phyloP scores from a whole-genome alignment of 2,113 vertebrate species.

The Pampusana beccarii region DNA sequence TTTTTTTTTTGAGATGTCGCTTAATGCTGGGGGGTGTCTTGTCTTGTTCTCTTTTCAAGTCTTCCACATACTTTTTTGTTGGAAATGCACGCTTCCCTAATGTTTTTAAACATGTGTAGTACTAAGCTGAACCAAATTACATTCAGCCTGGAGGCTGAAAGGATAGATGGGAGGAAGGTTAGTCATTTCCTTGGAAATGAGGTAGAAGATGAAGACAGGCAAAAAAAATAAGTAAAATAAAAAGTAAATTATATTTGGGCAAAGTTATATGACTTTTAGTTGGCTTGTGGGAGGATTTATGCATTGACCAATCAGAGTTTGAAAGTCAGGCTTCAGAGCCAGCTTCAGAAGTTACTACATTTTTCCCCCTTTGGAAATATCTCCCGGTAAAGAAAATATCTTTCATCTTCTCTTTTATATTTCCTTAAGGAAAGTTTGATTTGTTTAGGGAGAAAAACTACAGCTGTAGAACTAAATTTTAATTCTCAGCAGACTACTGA shows the following conservation, averaged over 20 bases:
- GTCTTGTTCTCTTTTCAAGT: not conserved
- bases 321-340: conserved; percentile 10
- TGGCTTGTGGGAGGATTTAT: conserved; percentile 17
- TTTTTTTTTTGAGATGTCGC: not conserved
- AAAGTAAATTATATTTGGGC: not conserved
- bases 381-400: conserved; percentile 7
- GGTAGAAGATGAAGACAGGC: not conserved
- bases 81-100: not conserved
- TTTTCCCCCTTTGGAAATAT: not conserved
- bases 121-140: not conserved
- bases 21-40: no score
- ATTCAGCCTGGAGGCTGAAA: not conserved
- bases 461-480: not conserved
- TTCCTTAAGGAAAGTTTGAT: conserved; percentile 49
- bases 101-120: not conserved
- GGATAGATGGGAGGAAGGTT: not conserved
- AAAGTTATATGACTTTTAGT: not conserved
- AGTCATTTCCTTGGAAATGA: conserved; percentile 37
- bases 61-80: not conserved
- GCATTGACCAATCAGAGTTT: not conserved
- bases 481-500: not conserved
- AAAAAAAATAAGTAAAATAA: conserved; percentile 1
- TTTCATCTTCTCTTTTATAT: conserved; percentile 1
- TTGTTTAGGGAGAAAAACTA: not conserved
- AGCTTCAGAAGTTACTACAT: not conserved